phyloP scores from a whole-genome alignment of 2,888 invertebrate species.

The Orthosia gracilis region DNA sequence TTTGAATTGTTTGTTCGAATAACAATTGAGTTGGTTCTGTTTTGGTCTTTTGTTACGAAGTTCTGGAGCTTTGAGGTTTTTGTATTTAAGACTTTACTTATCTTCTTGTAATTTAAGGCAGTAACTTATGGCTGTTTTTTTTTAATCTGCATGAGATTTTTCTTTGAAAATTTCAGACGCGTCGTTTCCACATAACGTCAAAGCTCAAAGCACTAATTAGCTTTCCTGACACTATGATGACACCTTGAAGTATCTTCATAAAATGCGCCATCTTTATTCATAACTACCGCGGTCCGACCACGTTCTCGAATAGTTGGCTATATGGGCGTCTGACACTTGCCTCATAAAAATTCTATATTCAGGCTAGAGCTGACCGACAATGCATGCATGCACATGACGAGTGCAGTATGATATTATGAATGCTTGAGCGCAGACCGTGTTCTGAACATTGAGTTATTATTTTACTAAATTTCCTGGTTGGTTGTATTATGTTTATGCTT shows the following conservation, averaged over 20 bases:
- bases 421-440: constrained; percentile 45
- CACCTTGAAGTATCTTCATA: constrained; percentile 23
- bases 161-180: background rate
- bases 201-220: constrained; percentile 17
- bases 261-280: constrained; percentile 69
- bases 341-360: constrained; percentile 68
- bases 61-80: background rate
- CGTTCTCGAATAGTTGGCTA: constrained; percentile 69
- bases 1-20: constrained; percentile 29
- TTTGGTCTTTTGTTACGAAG: background rate
- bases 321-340: constrained; percentile 53
- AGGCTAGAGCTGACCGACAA: constrained; percentile 54
- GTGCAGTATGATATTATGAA: constrained; percentile 56
- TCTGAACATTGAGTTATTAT: constrained; percentile 33
- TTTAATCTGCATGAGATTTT: background rate
- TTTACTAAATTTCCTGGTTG: constrained; percentile 47
- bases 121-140: background rate
- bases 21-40: constrained; percentile 7
- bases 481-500: constrained; percentile 32
- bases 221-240: constrained; percentile 10
- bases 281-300: constrained; percentile 56
- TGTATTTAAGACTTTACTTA: background rate
- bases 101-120: background rate
- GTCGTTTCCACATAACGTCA: background rate
- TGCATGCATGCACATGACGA: constrained; percentile 66